Base-by-base conservation (phyloP, 1,140 invertebrate species). In the Neodiprion lecontei region DNA sequence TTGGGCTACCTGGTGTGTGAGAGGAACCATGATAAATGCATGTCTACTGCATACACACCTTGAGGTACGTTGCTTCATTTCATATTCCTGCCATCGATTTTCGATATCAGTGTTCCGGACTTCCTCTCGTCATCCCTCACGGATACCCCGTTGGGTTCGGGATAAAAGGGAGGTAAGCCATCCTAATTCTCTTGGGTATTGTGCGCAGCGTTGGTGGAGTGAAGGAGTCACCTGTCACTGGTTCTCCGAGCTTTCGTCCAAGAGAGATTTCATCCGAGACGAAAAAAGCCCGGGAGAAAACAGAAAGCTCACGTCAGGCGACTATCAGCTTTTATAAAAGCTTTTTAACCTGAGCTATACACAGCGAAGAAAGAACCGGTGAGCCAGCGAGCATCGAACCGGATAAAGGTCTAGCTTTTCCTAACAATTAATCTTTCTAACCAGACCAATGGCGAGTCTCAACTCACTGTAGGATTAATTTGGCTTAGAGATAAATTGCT, bases 371-470 rank as follows among this genome's bases (percentile, higher is more conserved):
- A 12, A 17, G 53, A 7, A 5, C 28, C 9, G n/a, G 53, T 40
- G 28, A 40, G 8, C 53, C 11, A 17, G 53, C 11, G 11, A 17
- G 53, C n/a, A 61, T 61, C 53, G 53, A 61, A 61, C n/a, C 53
- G 53, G 53, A 61, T 61, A 61, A 61, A 61, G 9, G 53, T 61
- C 53, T 61, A 61, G 53, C 53, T 61, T 61, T 61, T 61, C 53
- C 9, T 61, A 9, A 61, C 53, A 61, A 61, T 61, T 61, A 61
- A 61, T 61, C 9, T 61, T 8, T 61, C 53, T 5, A 61, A 61
- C 53, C 11, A 61, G 53, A 61, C 53, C 53, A 61, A 61, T 61
- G 11, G 11, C 53, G n/a, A 12, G 53, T 61, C 9, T 61, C 53
- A 14, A 61, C 53, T 12, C n/a, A 61, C 53, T 61, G 11, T 61